Evolutionary conservation across 2,797 vertebrate genomes (phyloP).

Genomic region (Rhinoraja longicauda): DNA sequence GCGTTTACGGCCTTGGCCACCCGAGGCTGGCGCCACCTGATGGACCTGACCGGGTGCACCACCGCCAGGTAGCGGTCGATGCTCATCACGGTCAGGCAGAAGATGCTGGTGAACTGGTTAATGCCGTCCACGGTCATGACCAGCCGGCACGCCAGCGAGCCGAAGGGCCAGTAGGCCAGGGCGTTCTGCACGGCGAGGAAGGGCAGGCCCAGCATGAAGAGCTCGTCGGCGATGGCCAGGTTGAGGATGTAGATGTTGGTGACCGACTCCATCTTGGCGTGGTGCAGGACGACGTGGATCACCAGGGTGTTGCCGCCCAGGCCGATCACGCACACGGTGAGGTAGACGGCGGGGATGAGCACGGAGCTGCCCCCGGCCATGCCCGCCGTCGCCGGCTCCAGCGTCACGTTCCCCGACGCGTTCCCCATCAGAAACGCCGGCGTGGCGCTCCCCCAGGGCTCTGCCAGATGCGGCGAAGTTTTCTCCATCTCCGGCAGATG

Average conservation of each 20-base stretch:
- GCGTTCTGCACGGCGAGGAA: constrained; percentile 91
- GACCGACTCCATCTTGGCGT: constrained; percentile 83
- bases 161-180: constrained; percentile 92
- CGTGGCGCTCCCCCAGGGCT: not conserved
- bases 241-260: constrained; percentile 95
- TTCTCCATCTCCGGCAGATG: not conserved
- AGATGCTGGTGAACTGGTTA: constrained; percentile 96
- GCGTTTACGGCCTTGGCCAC: constrained; percentile 83
- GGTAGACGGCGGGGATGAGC: constrained; percentile 77
- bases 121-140: constrained; percentile 92
- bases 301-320: constrained; percentile 85
- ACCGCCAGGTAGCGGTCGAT: constrained; percentile 91
- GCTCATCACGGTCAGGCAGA: constrained; percentile 93
- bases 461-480: not conserved
- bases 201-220: constrained; percentile 88
- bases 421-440: not conserved
- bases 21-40: constrained; percentile 80
- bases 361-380: not conserved
- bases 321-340: constrained; percentile 82
- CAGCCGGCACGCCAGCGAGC: constrained; percentile 84
- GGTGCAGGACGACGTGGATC: constrained; percentile 83
- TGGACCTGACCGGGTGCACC: constrained; percentile 82
- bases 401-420: not conserved
- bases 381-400: fast-evolving
- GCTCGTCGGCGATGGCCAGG: constrained; percentile 86